Evolutionary conservation across 2,888 invertebrate species (phyloP), one percentile per base, ranked within the genome.

Genomic region (Phoronis australis): DNA sequence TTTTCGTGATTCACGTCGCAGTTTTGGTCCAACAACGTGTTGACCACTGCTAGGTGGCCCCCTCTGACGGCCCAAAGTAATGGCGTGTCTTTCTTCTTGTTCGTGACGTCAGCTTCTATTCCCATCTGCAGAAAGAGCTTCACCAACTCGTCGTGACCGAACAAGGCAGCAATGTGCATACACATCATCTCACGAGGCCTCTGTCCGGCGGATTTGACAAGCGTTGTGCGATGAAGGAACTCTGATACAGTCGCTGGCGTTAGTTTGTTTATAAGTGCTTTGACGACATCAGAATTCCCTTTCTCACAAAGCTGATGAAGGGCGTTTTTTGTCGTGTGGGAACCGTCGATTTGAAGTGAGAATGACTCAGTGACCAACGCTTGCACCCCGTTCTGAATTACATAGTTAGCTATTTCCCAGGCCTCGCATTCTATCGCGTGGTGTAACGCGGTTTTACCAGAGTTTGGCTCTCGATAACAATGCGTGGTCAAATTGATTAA

Each of bases 61-160:
- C 65, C 65, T 37, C 72, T 54, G 12, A 70, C 60, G n/a, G 73
- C 73, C 72, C 73, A 74, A 37, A 74, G 52, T n/a, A 73, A 50
- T 0, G 73, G 61, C 1, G 73, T 72, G 55, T 75, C 75, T 15
- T 69, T 63, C 51, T 71, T 74, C 5, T 60, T 60, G 47, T 69
- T 71, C 21, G 56, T 26, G 27, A 58, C 54, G 42, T 71, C 65
- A 2, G 66, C 64, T 9, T 58, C 52, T 1, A 68, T 52, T 3
- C 41, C 37, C 12, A 46, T 9, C 3, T 56, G 50, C 3, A 62
- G 41, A 44, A 56, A 64, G 3, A 62, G 37, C 20, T 51, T 48
- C 2, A 64, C 60, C 12, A 66, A 43, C 18, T 57, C 54, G 20
- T 46, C 60, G 37, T 49, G 52, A 22, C 68, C 68, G 37, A 59